Evolutionary conservation across 2,888 invertebrate genomes (phyloP).

Genomic region (Pheosia gnoma): DNA sequence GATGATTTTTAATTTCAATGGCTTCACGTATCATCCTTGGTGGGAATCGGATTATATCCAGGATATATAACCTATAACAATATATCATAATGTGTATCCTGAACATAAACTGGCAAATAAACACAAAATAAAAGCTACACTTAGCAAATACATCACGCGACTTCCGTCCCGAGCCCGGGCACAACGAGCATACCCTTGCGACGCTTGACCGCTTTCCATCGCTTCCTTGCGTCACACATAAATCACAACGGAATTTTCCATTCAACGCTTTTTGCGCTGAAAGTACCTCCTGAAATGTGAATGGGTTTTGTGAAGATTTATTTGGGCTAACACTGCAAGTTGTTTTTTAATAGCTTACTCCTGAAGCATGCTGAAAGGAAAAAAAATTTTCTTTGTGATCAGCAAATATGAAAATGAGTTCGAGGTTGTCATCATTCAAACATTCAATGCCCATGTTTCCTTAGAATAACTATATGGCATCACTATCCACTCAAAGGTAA

Average conservation of each 20-base stretch:
- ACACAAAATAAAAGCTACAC: background rate
- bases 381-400: too few relatives aligned
- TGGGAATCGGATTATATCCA: too few relatives aligned
- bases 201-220: conserved; percentile 7
- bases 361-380: background rate
- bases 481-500: too few relatives aligned
- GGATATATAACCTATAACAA: too few relatives aligned
- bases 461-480: too few relatives aligned
- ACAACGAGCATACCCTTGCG: background rate
- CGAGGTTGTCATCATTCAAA: too few relatives aligned
- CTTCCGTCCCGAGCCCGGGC: background rate
- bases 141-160: conserved; percentile 3
- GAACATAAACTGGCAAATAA: too few relatives aligned
- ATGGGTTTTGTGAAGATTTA: conserved; percentile 1
- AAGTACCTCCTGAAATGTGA: background rate
- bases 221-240: conserved; percentile 5
- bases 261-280: conserved; percentile 6
- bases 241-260: conserved; percentile 6
- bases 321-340: background rate
- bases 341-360: background rate
- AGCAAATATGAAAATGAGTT: too few relatives aligned
- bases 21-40: too few relatives aligned
- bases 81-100: too few relatives aligned
- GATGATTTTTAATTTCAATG: too few relatives aligned
- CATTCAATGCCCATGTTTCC: too few relatives aligned